A percentile compares a stretch with the other conserved stretches of the same genome.
Evolutionary conservation across 2,113 vertebrate genomes (phyloP).

Genomic region (Macaca mulatta): DNA sequence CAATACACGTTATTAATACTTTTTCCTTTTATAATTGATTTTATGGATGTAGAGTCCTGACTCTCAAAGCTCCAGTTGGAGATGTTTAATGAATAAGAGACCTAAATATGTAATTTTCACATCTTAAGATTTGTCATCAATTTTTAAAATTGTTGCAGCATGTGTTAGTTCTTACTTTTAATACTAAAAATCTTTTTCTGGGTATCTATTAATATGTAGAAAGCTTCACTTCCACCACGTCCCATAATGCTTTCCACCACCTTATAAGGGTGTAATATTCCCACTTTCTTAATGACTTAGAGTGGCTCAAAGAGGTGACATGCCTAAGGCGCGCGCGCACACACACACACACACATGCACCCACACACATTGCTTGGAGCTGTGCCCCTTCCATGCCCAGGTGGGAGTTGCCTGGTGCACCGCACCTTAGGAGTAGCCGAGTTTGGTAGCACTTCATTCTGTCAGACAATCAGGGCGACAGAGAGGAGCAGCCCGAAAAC

Average conservation of each 20-base stretch:
- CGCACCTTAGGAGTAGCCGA: fast-evolving
- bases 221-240: background rate
- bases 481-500: background rate
- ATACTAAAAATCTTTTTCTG: background rate
- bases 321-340: fast-evolving
- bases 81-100: background rate
- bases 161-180: background rate
- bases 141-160: background rate
- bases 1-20: no score
- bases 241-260: background rate
- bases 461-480: fast-evolving
- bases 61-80: background rate
- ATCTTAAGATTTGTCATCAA: background rate
- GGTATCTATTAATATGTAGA: background rate
- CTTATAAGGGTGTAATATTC: fast-evolving
- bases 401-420: fast-evolving
- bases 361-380: background rate
- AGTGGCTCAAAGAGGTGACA: background rate
- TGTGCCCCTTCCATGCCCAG: fast-evolving
- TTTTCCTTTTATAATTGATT: background rate
- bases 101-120: background rate
- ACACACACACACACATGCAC: background rate
- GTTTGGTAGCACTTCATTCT: fast-evolving
- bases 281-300: background rate
- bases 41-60: background rate